Percentiles rank a stretch among this genome's conserved stretches.
Evolutionary conservation across 2,797 vertebrate genomes (phyloP).

Genomic region (Pagetopsis macropterus): DNA sequence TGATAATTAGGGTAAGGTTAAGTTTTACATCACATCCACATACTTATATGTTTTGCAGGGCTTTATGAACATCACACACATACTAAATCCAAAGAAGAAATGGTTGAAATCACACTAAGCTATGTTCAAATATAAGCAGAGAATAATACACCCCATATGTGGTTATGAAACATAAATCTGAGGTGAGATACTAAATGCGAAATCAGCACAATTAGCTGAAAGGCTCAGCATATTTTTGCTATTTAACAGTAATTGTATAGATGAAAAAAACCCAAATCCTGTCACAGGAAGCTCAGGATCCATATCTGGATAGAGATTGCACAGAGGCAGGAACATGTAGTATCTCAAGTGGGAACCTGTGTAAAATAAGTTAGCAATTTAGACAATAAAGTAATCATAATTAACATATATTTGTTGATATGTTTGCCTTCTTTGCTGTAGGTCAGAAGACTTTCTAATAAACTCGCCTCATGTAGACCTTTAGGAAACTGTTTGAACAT

Average conservation of each 20-base stretch:
- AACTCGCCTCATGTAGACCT: not conserved
- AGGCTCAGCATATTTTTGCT: too few species aligned
- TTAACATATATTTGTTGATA: not conserved
- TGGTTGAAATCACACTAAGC: too few species aligned
- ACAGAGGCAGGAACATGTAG: not conserved
- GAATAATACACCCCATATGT: too few species aligned
- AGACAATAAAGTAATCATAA: not conserved
- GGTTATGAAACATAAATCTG: not conserved
- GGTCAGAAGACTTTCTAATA: not conserved
- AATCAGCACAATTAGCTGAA: not conserved
- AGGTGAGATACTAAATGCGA: not conserved
- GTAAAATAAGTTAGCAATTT: not conserved
- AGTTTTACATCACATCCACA: too few species aligned
- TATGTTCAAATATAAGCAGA: too few species aligned
- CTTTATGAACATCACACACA: too few species aligned
- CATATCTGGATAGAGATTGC: conserved; percentile 34
- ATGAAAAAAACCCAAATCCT: not conserved
- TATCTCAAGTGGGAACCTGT: not conserved
- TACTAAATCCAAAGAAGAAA: too few species aligned
- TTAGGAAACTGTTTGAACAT: not conserved
- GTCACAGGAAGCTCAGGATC: not conserved
- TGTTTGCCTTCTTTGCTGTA: not conserved
- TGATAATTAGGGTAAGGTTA: too few species aligned
- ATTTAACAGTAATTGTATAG: not conserved
- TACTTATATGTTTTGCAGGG: too few species aligned